phyloP scores from a whole-genome alignment of 2,113 vertebrate genomes.

The Origma solitaria region DNA sequence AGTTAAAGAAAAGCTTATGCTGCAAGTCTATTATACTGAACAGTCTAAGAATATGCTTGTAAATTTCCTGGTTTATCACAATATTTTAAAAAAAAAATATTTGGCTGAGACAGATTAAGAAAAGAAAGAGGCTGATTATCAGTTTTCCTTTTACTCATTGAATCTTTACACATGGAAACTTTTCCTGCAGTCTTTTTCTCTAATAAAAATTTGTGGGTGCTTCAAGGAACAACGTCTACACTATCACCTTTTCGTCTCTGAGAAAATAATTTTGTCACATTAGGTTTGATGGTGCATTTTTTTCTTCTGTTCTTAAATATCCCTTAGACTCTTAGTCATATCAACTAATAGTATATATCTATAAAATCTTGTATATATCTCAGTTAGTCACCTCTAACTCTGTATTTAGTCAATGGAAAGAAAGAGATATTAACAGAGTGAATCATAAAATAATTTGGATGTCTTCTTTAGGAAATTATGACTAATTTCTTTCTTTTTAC shows the following conservation, averaged over 20 bases:
- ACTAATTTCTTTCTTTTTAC: neutral
- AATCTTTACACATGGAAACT: neutral
- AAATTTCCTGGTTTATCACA: neutral
- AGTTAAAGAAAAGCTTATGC: neutral
- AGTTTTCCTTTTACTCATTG: neutral
- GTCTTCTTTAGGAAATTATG: neutral
- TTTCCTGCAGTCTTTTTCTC: neutral
- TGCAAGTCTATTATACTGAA: neutral
- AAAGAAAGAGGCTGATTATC: neutral
- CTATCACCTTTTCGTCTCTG: neutral
- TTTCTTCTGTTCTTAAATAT: neutral
- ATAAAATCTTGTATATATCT: neutral
- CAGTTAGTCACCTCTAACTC: neutral
- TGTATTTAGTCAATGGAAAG: neutral
- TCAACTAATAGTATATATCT: neutral
- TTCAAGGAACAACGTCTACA: neutral
- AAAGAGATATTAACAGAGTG: neutral
- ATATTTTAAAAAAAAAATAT: neutral
- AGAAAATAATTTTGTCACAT: neutral
- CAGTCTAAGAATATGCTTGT: neutral
- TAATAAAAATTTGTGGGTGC: neutral
- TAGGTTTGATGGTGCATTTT: neutral
- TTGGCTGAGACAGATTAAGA: neutral
- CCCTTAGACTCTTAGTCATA: neutral
- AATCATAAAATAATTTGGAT: neutral